Percentiles rank a stretch among this genome's conserved stretches.
Evolutionary conservation across 2,888 invertebrate genomes (phyloP).

Genomic region (Pyrrhosoma nymphula): DNA sequence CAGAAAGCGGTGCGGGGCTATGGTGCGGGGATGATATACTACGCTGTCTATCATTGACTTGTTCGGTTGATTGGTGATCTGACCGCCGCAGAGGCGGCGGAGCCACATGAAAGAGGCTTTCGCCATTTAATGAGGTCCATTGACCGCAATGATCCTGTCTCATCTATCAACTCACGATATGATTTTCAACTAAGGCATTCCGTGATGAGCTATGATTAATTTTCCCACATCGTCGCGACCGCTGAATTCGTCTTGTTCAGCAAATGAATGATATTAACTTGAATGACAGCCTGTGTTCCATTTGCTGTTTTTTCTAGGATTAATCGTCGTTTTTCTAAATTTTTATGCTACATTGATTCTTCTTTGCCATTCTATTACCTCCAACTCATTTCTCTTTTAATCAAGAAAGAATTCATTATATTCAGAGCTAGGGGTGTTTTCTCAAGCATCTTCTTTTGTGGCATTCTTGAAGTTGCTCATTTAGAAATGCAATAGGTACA

Average conservation of each 20-base stretch:
- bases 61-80: neutral
- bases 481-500: too few species aligned
- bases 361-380: too few species aligned
- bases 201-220: neutral
- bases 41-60: neutral
- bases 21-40: neutral
- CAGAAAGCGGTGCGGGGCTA: neutral
- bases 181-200: neutral
- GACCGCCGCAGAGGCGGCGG: neutral
- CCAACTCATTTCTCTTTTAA: too few species aligned
- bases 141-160: neutral
- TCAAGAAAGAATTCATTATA: too few species aligned
- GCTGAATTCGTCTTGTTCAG: neutral
- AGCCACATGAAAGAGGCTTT: neutral
- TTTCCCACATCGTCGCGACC: neutral
- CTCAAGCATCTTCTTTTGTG: too few species aligned
- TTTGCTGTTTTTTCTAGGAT: too few species aligned
- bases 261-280: neutral
- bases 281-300: too few species aligned
- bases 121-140: neutral
- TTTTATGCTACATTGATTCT: too few species aligned
- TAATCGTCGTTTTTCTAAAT: too few species aligned
- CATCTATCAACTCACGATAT: neutral
- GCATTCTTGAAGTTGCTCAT: too few species aligned
- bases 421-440: too few species aligned